Conservation (phyloP, 2,113 vertebrate species). For the Atrichornis clamosus region DNA sequence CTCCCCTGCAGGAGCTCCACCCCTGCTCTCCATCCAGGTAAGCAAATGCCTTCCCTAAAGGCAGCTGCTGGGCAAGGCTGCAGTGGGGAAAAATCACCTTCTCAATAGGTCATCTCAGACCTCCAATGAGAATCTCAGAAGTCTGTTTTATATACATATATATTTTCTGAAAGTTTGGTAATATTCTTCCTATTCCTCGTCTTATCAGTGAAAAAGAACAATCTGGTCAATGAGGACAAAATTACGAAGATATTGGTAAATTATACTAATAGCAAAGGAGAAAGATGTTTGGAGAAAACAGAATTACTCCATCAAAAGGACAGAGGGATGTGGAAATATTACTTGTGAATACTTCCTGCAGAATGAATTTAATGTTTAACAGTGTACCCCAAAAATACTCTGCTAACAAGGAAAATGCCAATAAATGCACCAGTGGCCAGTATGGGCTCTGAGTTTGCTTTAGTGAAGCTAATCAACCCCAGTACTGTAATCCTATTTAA, state of each 20-base stretch:
- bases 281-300: background rate
- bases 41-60: background rate
- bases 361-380: background rate
- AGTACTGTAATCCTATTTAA: background rate
- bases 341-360: background rate
- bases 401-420: background rate
- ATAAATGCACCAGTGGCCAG: background rate
- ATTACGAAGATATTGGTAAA: background rate
- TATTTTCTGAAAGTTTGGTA: background rate
- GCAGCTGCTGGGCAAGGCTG: background rate
- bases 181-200: background rate
- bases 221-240: background rate
- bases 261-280: background rate
- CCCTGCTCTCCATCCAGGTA: background rate
- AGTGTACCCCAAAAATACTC: background rate
- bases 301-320: background rate
- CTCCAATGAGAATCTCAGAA: no score
- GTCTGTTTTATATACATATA: background rate
- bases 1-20: background rate
- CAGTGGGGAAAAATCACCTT: background rate
- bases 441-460: background rate
- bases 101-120: background rate
- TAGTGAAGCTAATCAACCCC: background rate
- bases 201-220: background rate
- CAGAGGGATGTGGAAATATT: background rate